Conservation (phyloP, 2,113 vertebrate genomes). For the Ameiurus melas region DNA sequence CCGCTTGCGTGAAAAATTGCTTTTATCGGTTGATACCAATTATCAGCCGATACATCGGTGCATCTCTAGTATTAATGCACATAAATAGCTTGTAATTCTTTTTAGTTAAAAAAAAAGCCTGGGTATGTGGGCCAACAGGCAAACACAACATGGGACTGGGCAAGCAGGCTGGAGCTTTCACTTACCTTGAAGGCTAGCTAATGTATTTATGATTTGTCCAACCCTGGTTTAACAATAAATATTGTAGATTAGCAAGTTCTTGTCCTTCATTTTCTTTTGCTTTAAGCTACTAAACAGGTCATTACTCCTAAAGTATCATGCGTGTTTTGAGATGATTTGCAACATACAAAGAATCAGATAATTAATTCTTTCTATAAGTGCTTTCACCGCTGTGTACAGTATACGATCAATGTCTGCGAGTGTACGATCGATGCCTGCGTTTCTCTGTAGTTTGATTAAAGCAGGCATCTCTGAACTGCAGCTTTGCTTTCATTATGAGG, state of each 20-base stretch:
- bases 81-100: background rate
- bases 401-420: background rate
- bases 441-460: slow-evolving; percentile 20
- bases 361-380: too few species aligned
- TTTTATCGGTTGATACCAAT: too few species aligned
- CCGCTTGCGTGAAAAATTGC: too few species aligned
- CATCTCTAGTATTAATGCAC: background rate
- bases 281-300: background rate
- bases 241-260: background rate
- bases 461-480: slow-evolving; percentile 28
- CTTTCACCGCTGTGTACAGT: background rate
- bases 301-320: background rate
- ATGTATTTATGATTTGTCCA: background rate
- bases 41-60: too few species aligned
- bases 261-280: background rate
- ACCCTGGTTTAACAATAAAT: background rate
- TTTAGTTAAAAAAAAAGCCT: background rate
- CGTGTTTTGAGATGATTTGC: background rate
- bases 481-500: slow-evolving; percentile 38
- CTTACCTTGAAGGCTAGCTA: background rate
- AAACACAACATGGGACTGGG: background rate
- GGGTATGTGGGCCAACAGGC: background rate
- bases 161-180: background rate
- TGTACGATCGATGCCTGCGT: background rate
- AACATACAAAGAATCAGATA: background rate